Conservation (phyloP, 2,888 invertebrate species). For the Tridacna gigas region DNA sequence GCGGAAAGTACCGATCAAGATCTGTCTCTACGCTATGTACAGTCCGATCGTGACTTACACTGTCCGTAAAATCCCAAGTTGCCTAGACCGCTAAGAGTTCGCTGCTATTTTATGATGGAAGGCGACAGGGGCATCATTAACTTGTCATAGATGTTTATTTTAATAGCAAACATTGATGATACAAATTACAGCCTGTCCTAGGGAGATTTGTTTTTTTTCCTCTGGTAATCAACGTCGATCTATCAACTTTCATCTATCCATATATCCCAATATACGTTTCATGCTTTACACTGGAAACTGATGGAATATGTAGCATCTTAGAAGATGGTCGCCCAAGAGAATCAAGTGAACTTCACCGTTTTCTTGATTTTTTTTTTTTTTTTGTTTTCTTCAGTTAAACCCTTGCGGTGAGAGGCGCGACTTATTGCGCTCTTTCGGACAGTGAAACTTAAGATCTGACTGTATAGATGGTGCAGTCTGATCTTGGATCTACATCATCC, state of each 20-base stretch:
- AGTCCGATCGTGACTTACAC: background rate
- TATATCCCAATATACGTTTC: too few relatives aligned
- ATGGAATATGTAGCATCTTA: too few relatives aligned
- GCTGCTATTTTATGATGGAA: constrained; percentile 6
- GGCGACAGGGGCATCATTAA: constrained; percentile 12
- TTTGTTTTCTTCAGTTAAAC: too few relatives aligned
- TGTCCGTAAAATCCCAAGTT: background rate
- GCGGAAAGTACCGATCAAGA: background rate
- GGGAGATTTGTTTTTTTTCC: background rate
- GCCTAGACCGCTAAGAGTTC: background rate
- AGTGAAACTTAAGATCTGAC: too few relatives aligned
- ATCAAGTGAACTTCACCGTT: too few relatives aligned
- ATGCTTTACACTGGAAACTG: too few relatives aligned
- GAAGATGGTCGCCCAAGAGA: too few relatives aligned
- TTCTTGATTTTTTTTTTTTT: too few relatives aligned
- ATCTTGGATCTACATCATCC: too few relatives aligned
- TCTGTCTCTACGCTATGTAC: background rate
- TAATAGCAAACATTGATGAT: constrained; percentile 14
- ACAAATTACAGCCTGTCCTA: constrained; percentile 6
- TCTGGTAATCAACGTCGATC: background rate
- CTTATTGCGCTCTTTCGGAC: too few relatives aligned
- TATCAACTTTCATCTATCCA: background rate
- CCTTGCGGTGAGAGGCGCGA: too few relatives aligned
- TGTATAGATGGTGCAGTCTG: too few relatives aligned
- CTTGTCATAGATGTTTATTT: constrained; percentile 14